Base-by-base conservation (phyloP, 2,113 vertebrate species). In the Prietella phreatophila region DNA sequence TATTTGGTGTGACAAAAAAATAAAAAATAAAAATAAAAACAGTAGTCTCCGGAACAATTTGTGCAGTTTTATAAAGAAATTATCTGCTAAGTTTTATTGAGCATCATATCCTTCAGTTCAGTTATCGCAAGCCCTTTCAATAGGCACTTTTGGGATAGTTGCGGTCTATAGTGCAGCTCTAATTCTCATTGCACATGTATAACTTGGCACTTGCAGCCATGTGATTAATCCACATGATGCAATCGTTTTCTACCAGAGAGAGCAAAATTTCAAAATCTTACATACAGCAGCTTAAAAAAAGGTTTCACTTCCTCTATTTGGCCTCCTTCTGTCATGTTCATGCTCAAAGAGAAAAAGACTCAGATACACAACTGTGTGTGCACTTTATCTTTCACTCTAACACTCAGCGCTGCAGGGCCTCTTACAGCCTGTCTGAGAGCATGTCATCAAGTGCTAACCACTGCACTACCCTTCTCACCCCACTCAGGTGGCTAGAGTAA, bases 251-350 rank as follows among this genome's bases (percentile, higher is more conserved):
- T 17, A 79, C 13, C 53, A 81, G 53, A 9, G 15, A 56, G n/a
- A 20, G 42, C 25, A 19, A 81, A 56, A 81, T 55, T 53, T 30
- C 30, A 81, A 58, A n/a, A 58, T 58, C 55, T 58, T 60, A 60
- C n/a, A n/a, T 50, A 78, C 42, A 78, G 47, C 42, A n/a, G 42
- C 25, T 33, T 27, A 50, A 53, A 75, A 76, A 55, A 33, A 79
- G 27, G 36, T 33, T 78, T 78, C 86, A 73, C 33, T 76, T 84
- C 75, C 76, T 89, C 78, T 87, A 22, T 61, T 92, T 85, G 30
- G 82, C 76, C 90, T 88, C 58, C 84, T 92, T 90, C 83, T 89
- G 92, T 89, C 56, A 86, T 73, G 25, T 85, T 73, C 75, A 91
- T 89, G 86, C 90, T 89, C 91, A 83, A 39, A 75, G 30, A 82